phyloP scores from a whole-genome alignment of 2,888 invertebrate species.

The Hirtodrosophila alboralis region DNA sequence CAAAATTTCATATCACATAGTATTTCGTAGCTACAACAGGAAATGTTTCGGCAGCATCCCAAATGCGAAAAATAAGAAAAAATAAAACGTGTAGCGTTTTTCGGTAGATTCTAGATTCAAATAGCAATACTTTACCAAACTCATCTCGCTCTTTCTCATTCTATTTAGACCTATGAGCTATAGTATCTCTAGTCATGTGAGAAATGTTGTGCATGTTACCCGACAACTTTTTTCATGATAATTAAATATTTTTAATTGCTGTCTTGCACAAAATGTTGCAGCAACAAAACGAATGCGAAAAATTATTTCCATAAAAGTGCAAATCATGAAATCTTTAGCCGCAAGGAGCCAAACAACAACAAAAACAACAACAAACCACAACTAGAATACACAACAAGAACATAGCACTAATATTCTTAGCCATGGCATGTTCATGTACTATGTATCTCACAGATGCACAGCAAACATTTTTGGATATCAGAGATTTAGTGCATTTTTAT shows the following conservation, averaged over 20 bases:
- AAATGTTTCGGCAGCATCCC: slow-evolving; percentile 65
- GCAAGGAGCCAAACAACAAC: slow-evolving; percentile 43
- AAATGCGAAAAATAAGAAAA: too few species aligned
- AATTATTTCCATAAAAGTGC: slow-evolving; percentile 80
- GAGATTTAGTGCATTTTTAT: slow-evolving; percentile 74
- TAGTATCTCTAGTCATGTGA: slow-evolving; percentile 64
- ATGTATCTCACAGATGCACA: slow-evolving; percentile 68
- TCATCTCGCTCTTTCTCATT: neutral
- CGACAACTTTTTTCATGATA: slow-evolving; percentile 79
- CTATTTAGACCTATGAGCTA: slow-evolving; percentile 28
- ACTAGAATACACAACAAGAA: slow-evolving; percentile 43
- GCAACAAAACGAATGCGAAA: slow-evolving; percentile 57
- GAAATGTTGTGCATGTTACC: slow-evolving; percentile 76
- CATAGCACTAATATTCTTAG: slow-evolving; percentile 80
- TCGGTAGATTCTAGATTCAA: slow-evolving; percentile 73
- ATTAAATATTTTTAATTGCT: slow-evolving; percentile 80
- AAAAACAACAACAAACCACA: slow-evolving; percentile 16
- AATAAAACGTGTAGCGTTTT: slow-evolving; percentile 35
- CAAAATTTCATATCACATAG: slow-evolving; percentile 23
- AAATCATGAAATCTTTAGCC: slow-evolving; percentile 80
- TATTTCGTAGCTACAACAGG: slow-evolving; percentile 57
- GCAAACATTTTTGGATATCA: slow-evolving; percentile 78
- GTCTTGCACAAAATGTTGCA: slow-evolving; percentile 73
- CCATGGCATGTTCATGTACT: slow-evolving; percentile 69
- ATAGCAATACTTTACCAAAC: slow-evolving; percentile 22